phyloP scores from a whole-genome alignment of 92 coral and sea anemone genomes.

The Phenganax stokvisi region DNA sequence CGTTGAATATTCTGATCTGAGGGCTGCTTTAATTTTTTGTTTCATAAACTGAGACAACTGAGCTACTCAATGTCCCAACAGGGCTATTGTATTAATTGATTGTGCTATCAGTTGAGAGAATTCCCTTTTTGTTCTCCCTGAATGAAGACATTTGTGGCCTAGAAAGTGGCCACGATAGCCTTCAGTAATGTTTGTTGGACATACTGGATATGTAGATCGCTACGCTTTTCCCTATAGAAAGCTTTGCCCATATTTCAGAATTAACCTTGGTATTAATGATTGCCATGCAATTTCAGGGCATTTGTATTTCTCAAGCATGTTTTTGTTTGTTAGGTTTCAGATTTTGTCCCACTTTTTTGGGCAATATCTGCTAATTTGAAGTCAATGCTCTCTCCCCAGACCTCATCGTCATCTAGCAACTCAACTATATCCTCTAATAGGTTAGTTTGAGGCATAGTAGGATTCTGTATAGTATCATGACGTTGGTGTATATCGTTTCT shows the following conservation, averaged over 20 bases:
- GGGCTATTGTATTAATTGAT: background rate
- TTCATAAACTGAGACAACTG: conserved; percentile 14
- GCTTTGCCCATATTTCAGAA: background rate
- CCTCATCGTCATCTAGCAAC: conserved; percentile 27
- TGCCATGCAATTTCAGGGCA: conserved; percentile 33
- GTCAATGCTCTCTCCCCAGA: conserved; percentile 24
- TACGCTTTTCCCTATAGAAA: background rate
- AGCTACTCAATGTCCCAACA: background rate
- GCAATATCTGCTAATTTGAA: conserved; percentile 41
- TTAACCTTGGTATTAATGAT: background rate
- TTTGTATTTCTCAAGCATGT: conserved; percentile 34
- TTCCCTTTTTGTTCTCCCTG: background rate
- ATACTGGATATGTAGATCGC: conserved; percentile 4
- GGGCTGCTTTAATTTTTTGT: conserved; percentile 20
- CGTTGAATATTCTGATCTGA: conserved; percentile 14
- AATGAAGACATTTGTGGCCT: background rate
- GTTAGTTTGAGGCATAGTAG: too few species aligned
- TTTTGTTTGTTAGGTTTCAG: conserved; percentile 37
- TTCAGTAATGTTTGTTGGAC: conserved; percentile 22
- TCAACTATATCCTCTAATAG: too few species aligned
- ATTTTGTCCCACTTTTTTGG: conserved; percentile 34
- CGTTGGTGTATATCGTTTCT: too few species aligned
- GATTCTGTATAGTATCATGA: too few species aligned
- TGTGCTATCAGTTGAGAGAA: conserved; percentile 11
- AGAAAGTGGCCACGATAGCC: conserved; percentile 20